These are phyloP conservation scores for Harpalus rufipes DNA, from an alignment of 2,888 invertebrate genomes.

Conservation along the genomic window DNA sequence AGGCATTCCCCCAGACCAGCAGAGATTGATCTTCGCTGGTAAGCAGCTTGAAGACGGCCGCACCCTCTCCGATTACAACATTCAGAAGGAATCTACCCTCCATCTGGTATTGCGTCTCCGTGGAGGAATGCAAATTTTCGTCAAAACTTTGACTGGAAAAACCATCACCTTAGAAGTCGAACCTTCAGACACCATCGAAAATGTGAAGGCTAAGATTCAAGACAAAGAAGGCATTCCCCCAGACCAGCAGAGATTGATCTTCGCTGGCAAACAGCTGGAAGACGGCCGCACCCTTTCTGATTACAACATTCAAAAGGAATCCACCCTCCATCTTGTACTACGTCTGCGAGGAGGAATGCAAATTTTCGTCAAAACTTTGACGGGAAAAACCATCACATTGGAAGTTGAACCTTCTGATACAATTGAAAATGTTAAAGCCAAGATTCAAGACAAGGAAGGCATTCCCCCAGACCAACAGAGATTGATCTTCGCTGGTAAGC, in stretches of 20 bases:
- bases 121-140: conserved; percentile 85
- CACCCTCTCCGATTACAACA: conserved; percentile 79
- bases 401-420: conserved; percentile 80
- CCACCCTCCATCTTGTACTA: conserved; percentile 79
- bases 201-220: conserved; percentile 80
- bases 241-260: conserved; percentile 86
- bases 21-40: conserved; percentile 83
- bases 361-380: conserved; percentile 81
- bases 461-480: conserved; percentile 82
- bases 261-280: conserved; percentile 84
- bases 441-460: conserved; percentile 81
- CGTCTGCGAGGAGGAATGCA: conserved; percentile 82
- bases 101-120: conserved; percentile 81
- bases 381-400: conserved; percentile 71
- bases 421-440: conserved; percentile 82
- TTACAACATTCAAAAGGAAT: conserved; percentile 75
- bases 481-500: conserved; percentile 83
- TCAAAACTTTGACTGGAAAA: conserved; percentile 81
- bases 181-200: conserved; percentile 81
- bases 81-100: conserved; percentile 76
- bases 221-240: conserved; percentile 92
- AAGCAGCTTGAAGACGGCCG: conserved; percentile 86
- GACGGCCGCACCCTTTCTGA: conserved; percentile 81
- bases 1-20: conserved; percentile 81
- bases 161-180: conserved; percentile 80